phyloP scores from a whole-genome alignment of 2,113 vertebrate species.

The Forbesichthys papilliferus region DNA sequence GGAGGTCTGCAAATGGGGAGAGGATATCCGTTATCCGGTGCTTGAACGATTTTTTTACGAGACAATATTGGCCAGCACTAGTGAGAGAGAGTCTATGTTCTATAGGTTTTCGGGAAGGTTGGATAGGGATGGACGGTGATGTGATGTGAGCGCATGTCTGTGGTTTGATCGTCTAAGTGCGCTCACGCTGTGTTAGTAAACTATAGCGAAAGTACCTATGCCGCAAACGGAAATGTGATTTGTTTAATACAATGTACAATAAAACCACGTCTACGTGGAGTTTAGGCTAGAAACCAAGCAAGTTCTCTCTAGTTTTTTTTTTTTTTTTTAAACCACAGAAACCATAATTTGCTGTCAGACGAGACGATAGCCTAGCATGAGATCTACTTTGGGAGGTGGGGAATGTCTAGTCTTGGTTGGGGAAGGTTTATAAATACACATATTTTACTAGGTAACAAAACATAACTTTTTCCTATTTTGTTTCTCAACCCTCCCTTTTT shows the following conservation, averaged over 20 bases:
- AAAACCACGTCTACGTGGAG: constrained; percentile 31
- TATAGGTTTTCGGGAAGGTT: constrained; percentile 31
- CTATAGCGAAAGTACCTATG: too few relatives aligned
- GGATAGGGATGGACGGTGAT: not conserved
- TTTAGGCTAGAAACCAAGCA: constrained; percentile 15
- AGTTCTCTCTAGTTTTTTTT: not conserved
- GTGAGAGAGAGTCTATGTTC: constrained; percentile 42
- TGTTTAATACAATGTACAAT: not conserved
- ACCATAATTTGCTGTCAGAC: constrained; percentile 13
- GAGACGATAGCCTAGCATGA: not conserved
- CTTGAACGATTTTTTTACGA: too few relatives aligned
- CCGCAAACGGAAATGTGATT: not conserved
- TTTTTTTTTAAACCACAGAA: constrained; percentile 19
- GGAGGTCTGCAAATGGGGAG: too few relatives aligned
- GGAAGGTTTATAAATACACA: constrained; percentile 1
- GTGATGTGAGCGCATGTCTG: not conserved
- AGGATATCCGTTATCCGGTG: too few relatives aligned
- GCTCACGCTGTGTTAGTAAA: too few relatives aligned
- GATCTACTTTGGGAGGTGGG: not conserved
- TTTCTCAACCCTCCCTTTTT: not conserved
- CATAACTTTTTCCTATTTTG: not conserved
- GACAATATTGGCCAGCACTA: too few relatives aligned
- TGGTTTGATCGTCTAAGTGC: too few relatives aligned
- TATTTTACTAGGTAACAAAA: constrained; percentile 20
- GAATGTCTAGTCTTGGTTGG: constrained; percentile 4